phyloP scores from a whole-genome alignment of 2,888 invertebrate species.

The Phaonia tiefii region DNA sequence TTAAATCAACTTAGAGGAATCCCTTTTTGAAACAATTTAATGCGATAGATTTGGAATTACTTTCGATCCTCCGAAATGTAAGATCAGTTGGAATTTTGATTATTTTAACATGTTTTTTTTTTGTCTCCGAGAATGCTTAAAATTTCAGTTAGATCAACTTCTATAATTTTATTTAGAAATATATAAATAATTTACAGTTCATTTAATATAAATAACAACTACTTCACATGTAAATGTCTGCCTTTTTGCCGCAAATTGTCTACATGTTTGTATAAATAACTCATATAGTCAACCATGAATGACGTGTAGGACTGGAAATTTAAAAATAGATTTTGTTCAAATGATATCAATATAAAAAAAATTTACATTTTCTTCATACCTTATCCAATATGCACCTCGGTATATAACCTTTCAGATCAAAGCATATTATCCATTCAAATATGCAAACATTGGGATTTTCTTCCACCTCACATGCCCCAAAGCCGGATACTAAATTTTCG shows the following conservation, averaged over 20 bases:
- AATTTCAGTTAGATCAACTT: no score
- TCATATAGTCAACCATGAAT: slow-evolving; percentile 79
- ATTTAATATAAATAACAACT: no score
- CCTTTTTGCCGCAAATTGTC: slow-evolving; percentile 75
- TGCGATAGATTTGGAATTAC: no score
- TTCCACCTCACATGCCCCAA: slow-evolving; percentile 85
- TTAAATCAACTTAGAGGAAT: no score
- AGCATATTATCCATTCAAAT: slow-evolving; percentile 92
- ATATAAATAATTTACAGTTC: no score
- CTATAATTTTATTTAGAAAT: no score
- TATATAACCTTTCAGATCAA: slow-evolving; percentile 92
- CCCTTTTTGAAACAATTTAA: no score
- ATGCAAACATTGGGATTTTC: slow-evolving; percentile 84
- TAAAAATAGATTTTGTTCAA: no score
- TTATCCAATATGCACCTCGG: slow-evolving; percentile 87
- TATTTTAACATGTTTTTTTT: no score
- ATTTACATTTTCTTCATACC: slow-evolving; percentile 71
- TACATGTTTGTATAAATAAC: slow-evolving; percentile 76
- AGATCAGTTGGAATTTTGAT: no score
- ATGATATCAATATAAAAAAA: slow-evolving; percentile 62
- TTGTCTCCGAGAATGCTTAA: no score
- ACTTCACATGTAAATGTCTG: slow-evolving; percentile 29
- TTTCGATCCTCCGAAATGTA: no score
- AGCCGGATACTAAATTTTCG: slow-evolving; percentile 91
- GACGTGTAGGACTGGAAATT: slow-evolving; percentile 75